Evolutionary conservation across 2,888 invertebrate species (phyloP).

Genomic region (Cynaeus angustus): DNA sequence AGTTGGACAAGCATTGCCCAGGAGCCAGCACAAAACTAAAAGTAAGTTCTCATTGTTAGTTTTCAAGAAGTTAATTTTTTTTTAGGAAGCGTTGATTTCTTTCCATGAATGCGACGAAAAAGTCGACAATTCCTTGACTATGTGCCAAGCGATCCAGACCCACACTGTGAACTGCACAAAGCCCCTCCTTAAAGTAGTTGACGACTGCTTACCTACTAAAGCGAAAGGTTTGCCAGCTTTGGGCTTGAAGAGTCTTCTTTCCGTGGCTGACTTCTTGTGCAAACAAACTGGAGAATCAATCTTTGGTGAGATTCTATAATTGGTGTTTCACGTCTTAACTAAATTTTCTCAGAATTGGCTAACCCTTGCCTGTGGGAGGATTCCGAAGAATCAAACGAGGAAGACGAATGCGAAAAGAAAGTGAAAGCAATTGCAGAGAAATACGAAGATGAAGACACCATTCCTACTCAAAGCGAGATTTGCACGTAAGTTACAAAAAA

Average conservation of each 20-base stretch:
- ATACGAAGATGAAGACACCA: conserved; percentile 5
- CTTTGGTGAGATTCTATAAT: conserved; percentile 20
- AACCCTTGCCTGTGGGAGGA: conserved; percentile 36
- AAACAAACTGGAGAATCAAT: conserved; percentile 37
- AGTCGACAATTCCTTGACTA: conserved; percentile 36
- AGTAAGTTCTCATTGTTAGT: neutral
- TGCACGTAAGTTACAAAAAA: conserved; percentile 14
- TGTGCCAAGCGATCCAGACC: conserved; percentile 23
- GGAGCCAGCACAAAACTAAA: conserved; percentile 31
- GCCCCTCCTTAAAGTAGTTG: conserved; percentile 28
- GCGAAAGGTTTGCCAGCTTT: conserved; percentile 34
- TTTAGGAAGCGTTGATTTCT: conserved; percentile 14
- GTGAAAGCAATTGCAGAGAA: conserved; percentile 1
- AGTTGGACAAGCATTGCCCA: conserved; percentile 33
- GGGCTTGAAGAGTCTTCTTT: conserved; percentile 33
- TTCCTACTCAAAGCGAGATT: conserved; percentile 20
- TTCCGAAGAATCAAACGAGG: conserved; percentile 3
- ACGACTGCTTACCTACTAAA: conserved; percentile 27
- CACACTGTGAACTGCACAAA: conserved; percentile 26
- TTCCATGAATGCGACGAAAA: conserved; percentile 31
- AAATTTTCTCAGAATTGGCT: conserved; percentile 9
- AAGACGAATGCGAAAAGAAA: conserved; percentile 30
- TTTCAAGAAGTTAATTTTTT: neutral
- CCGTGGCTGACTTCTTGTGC: conserved; percentile 26
- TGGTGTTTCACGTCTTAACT: neutral